Evolutionary conservation across 2,113 vertebrate species (phyloP), one percentile per base, ranked within the genome.

Genomic region (Columba janthina): DNA sequence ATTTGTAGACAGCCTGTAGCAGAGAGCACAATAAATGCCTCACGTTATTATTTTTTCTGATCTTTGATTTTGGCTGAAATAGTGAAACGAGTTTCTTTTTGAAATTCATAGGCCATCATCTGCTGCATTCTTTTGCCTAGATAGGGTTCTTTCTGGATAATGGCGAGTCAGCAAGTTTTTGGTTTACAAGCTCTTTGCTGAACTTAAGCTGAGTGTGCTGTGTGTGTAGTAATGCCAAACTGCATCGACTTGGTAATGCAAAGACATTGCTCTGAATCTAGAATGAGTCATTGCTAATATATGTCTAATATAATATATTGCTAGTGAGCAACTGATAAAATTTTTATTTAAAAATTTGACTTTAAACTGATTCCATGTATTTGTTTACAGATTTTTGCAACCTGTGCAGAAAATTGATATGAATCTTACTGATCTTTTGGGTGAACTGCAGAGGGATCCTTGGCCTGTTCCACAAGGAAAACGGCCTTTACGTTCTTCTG

Each of bases 321-420:
- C 18, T 54, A 16, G 15, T 71, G 46, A 76, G 26, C n/a, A 86
- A 28, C 12, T 29, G 77, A 17, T 87, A 31, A 28, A 26, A 21
- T n/a, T 85, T 81, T 69, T 36, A 58, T 65, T 36, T 36, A 80
- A 64, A 32, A 64, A 34, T 31, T 71, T 34, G 25, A 72, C 29
- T 87, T 29, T 73, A 32, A 80, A 72, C 11, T 89, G 57, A 71
- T 80, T 58, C 38, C 32, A 36, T 31, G 5, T 85, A 79, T 72
- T 94, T 96, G 15, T 88, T 94, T 89, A 12, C 91, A 99, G 99
- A 97, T 99, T 99, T 94, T 98, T 99, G 83, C 99, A 99, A 64
- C 99, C 99, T 18, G 99, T 99, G 62, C 99, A 99, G 98, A 99
- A 99, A 95, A 98, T 99, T 48, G 99, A 99, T 96, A 99, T 99